Conservation (phyloP, 1,140 invertebrate species). For the Lamellibrachia luymesi region DNA sequence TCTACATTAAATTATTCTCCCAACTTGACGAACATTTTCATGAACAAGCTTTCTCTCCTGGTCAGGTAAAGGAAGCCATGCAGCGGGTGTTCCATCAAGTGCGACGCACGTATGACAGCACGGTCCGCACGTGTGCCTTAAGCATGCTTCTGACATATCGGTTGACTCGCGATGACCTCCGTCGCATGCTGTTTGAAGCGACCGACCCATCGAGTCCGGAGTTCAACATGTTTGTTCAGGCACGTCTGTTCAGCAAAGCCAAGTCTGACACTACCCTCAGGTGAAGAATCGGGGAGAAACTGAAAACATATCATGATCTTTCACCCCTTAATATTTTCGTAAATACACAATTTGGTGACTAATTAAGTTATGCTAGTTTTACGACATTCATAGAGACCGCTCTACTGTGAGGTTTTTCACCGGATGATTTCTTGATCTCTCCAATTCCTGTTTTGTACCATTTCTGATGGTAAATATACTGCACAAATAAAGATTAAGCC, state of each 20-base stretch:
- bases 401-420: too few relatives aligned
- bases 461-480: too few relatives aligned
- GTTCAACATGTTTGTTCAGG: slow-evolving; percentile 35
- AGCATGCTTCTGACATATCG: slow-evolving; percentile 38
- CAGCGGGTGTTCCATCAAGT: slow-evolving; percentile 48
- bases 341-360: too few relatives aligned
- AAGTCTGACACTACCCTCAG: slow-evolving; percentile 26
- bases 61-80: slow-evolving; percentile 41
- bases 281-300: background rate
- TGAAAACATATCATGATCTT: background rate
- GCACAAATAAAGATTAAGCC: too few relatives aligned
- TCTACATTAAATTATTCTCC: background rate
- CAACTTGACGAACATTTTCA: background rate
- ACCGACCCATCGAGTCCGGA: slow-evolving; percentile 27
- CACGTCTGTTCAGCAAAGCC: slow-evolving; percentile 39
- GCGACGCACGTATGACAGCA: slow-evolving; percentile 43
- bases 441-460: too few relatives aligned
- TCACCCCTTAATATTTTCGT: too few relatives aligned
- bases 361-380: too few relatives aligned
- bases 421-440: too few relatives aligned
- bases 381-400: too few relatives aligned
- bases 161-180: slow-evolving; percentile 34
- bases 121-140: slow-evolving; percentile 44
- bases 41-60: slow-evolving; percentile 13
- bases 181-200: slow-evolving; percentile 39